Base-by-base conservation (phyloP, 1,140 invertebrate species). In the Thaumetopoea pityocampa region DNA sequence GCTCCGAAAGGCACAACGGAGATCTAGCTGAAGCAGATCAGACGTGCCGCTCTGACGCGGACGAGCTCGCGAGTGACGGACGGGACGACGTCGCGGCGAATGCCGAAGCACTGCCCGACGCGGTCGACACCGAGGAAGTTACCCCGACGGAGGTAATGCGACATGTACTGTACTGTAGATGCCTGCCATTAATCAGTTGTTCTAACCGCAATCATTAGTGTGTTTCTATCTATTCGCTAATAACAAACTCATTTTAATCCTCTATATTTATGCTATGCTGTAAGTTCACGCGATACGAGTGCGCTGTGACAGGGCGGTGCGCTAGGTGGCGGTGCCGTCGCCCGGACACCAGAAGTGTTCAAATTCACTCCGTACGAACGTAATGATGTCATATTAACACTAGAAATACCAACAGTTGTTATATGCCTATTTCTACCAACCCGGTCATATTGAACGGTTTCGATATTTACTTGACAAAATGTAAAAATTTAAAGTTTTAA, bases 111-210 rank as follows among this genome's bases (percentile, higher is more conserved):
- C 55, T 85, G 15, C 85, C 85, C 0, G 85, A 86, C 47, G 81
- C 85, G 24, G 83, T 86, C 2, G 85, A 86, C 53, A 82, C 80
- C 7, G 85, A 86, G 16, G 85, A 86, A 53, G 74, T 80, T 27
- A 84, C 85, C 7, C 82, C 85, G 4, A 83, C 85, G 41, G 85
- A 86, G 82, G 85, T 85, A 85, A 83, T 82, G 59, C 73, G 65
- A 71, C 73, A 81, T 16, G 53, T 73, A 51, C 57, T 82, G 33
- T 80, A 81, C 50, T 84, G 73, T 80, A 79, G 71, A 71, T 84
- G 77, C 46, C 64, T 84, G 26, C 71, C 77, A 27, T 51, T 80
- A 41, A 79, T 79, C 22, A 79, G 74, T 48, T 83, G 71, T 59
- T 41, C 67, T 69, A 73, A 71, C 35, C 67, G 66, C 20, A 62